These are phyloP conservation scores for Eurystomus gularis DNA, from an alignment of 2,113 vertebrate species.

Conservation along the genomic window DNA sequence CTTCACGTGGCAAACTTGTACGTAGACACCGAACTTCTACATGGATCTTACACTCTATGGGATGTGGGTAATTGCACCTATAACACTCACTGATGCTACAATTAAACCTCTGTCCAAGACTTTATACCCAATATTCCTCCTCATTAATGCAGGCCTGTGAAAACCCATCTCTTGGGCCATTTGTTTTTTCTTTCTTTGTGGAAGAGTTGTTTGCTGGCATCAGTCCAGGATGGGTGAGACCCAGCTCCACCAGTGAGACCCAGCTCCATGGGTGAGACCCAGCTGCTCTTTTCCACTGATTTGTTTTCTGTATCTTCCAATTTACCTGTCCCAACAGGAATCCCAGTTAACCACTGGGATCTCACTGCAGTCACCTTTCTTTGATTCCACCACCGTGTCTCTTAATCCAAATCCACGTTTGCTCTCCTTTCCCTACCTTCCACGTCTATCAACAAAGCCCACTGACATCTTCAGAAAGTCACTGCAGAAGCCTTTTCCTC, in stretches of 20 bases:
- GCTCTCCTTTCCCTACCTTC: neutral
- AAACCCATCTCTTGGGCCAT: neutral
- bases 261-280: neutral
- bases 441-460: neutral
- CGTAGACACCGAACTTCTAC: neutral
- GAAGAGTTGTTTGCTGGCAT: neutral
- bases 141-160: neutral
- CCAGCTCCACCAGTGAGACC: no score
- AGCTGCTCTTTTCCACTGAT: neutral
- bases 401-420: neutral
- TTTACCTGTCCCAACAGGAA: neutral
- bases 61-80: no score
- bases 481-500: neutral
- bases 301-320: neutral
- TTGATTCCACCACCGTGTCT: neutral
- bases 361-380: neutral
- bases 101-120: neutral
- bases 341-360: neutral
- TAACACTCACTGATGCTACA: neutral
- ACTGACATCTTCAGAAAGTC: neutral
- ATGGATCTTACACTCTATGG: neutral
- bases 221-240: neutral
- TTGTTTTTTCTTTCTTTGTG: neutral
- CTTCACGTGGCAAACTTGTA: neutral
- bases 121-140: neutral